Base-by-base conservation (phyloP, 2,113 vertebrate species). In the Sebastes fasciatus region DNA sequence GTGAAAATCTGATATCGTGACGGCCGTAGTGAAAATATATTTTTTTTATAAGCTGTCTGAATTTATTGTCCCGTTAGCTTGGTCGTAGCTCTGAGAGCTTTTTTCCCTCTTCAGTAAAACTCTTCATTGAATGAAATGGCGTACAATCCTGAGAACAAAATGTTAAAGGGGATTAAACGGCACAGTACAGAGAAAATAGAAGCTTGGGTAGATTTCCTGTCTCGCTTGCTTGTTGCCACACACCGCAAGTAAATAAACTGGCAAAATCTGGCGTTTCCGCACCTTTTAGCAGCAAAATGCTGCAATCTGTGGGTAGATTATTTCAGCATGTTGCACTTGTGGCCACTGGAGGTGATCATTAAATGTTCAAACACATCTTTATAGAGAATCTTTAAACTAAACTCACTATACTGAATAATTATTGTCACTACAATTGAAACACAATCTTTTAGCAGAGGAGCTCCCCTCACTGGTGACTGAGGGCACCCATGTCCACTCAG, bases 401-500 rank as follows among this genome's bases (percentile, higher is more conserved):
- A 21, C 26, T 52, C 16, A 19, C 7, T 52, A n/a, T 21, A 16
- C 26, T 75, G 23, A 34, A 40, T 61, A 5, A 21, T 9, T 52
- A 48, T 23, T 70, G 51, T 55, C 34, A 34, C 9, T 34, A 34
- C 34, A 34, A 34, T 34, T 34, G 34, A 34, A 34, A 34, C 14
- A 13, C 48, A 49, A 11, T 12, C 10, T 58, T 58, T 58, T 17
- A 58, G 48, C 26, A 52, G 48, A 43, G 8, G 34, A 42, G 17
- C 19, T 74, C 57, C 45, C 16, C 58, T 74, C 26, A 51, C 60
- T 73, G 70, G n/a, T 60, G 23, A 26, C 66, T 52, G 48, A 34
- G 23, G 16, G 48, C 34, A 17, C 10, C 3, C 6, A 13, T 51
- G 58, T 62, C 71, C 46, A 61, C 45, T 49, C 8, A 54, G 49